Base-by-base conservation (phyloP, 35 echinoderm and acorn worm genomes). In the Ophiothrix spiculata region DNA sequence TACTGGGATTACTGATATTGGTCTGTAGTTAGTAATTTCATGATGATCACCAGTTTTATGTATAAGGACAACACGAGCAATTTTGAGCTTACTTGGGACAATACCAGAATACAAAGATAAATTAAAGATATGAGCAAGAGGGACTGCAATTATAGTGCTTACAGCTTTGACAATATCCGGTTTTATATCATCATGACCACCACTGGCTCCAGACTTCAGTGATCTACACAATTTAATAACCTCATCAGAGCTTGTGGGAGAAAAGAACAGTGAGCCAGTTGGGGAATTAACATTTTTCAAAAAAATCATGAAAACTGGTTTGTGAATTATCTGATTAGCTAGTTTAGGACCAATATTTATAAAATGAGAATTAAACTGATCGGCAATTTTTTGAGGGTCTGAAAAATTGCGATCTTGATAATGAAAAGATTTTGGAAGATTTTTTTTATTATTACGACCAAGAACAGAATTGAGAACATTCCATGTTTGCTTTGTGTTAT, bases 21-120 rank as follows among this genome's bases (percentile, higher is more conserved):
- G 86, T 42, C 86, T 78, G 86, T 80, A 88, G 63, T 82, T 88
- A 56, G 49, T 80, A 32, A 88, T n/a, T 64, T 38, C 32, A 64
- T 88, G 33, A 31, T 56, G 34, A 40, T 80, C 39, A 38, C 63
- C 87, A 29, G 79, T 81, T 74, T 88, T 88, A 75, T 74, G 74
- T 28, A 88, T 74, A 28, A 78, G 87, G 35, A 81, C 56, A 36
- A 88, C 78, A 28, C 79, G 81, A 13, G 87, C 87, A n/a, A n/a
- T n/a, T n/a, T n/a, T n/a, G n/a, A n/a, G n/a, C n/a, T n/a, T n/a
- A n/a, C n/a, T n/a, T n/a, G 32, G 78, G 15, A 88, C 56, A 40
- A 81, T 88, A 32, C 79, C 79, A 56, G 34, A 38, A 28, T 31
- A 1, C 31, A 82, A 36, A 38, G 87, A 88, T 69, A 45, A 60